A percentile compares a stretch with the other conserved stretches of the same genome.
Evolutionary conservation across 2,888 invertebrate species (phyloP).

Genomic region (Agrochola litura): DNA sequence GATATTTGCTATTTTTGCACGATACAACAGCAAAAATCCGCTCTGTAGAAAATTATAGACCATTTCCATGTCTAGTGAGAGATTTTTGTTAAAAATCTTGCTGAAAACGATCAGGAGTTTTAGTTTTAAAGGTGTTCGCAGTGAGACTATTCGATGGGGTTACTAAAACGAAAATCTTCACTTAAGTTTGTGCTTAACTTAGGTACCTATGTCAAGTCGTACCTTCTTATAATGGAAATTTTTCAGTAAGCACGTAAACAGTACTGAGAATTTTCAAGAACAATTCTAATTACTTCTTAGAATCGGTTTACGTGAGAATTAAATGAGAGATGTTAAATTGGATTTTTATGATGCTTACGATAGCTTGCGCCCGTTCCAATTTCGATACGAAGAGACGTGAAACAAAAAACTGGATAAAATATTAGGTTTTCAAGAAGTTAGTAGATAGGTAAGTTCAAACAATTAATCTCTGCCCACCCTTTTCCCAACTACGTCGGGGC

Average conservation of each 20-base stretch:
- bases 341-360: slow-evolving; percentile 48
- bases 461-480: neutral
- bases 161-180: neutral
- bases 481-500: neutral
- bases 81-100: slow-evolving; percentile 48
- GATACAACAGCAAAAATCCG: slow-evolving; percentile 79
- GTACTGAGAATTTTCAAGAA: slow-evolving; percentile 26
- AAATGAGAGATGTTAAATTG: slow-evolving; percentile 45
- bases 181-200: neutral
- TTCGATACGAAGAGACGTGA: slow-evolving; percentile 5
- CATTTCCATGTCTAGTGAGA: slow-evolving; percentile 66
- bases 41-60: slow-evolving; percentile 69
- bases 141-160: neutral
- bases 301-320: slow-evolving; percentile 31
- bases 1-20: slow-evolving; percentile 87
- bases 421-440: neutral
- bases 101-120: slow-evolving; percentile 20
- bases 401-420: neutral
- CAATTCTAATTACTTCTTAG: slow-evolving; percentile 50
- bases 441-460: neutral
- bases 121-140: slow-evolving; percentile 6
- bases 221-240: neutral
- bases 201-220: neutral
- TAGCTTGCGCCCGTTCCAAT: slow-evolving; percentile 23
- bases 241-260: neutral